Evolutionary conservation across 2,113 vertebrate species (phyloP), one percentile per base, ranked within the genome.

Genomic region (Scopus umbretta): DNA sequence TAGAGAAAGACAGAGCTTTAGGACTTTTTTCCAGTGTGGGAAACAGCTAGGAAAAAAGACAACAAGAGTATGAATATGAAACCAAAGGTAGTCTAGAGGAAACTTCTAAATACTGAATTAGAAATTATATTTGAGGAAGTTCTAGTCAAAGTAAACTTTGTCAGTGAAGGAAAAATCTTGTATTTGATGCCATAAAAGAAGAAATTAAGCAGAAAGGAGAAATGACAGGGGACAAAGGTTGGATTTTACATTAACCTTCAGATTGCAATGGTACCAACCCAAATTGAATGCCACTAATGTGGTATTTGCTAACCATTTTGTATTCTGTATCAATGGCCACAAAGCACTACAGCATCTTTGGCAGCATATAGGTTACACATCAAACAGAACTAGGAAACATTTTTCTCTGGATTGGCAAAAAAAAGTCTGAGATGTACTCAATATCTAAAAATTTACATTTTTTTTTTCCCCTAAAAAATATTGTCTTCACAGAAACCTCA

Each of bases 381-480:
- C 32, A 61, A 59, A 56, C 16, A 82, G 29, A 72, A 21, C 19
- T 43, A 40, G 21, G 20, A 67, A 72, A 72, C 8, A 3, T 65
- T 83, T 68, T 25, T 38, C 5, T 36, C 52, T 74, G 19, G 2
- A 20, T n/a, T 68, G 11, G 13, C 15, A 62, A 61, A 52, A 26
- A 67, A n/a, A 27, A 27, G 7, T 29, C 19, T 52, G 25, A n/a
- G n/a, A n/a, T n/a, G n/a, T n/a, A n/a, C n/a, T n/a, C n/a, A n/a
- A n/a, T n/a, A n/a, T n/a, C n/a, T n/a, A n/a, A n/a, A n/a, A n/a
- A n/a, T n/a, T n/a, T n/a, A n/a, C n/a, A n/a, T n/a, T n/a, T n/a
- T n/a, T 15, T 43, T n/a, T 30, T 3, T 9, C 1, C 2, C 2
- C 4, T 6, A 50, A 27, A 67, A 72, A 21, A 7, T 6, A 27